These are phyloP conservation scores for Stegophylla sp. DNA, from an alignment of 2,888 invertebrate genomes.

Conservation along the genomic window DNA sequence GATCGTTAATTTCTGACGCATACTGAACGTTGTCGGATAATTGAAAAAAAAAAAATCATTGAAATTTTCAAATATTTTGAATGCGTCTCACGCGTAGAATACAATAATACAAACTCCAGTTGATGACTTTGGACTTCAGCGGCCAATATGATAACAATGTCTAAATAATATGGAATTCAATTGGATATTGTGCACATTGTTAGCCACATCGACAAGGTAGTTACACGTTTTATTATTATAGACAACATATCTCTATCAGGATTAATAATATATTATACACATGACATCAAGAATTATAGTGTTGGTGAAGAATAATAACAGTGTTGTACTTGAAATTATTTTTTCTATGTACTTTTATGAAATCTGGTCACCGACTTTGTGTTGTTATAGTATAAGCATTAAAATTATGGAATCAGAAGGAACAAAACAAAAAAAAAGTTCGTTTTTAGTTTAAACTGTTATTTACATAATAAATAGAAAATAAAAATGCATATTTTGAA, in stretches of 20 bases:
- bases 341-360: background rate
- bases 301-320: conserved; percentile 9
- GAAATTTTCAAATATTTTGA: conserved; percentile 4
- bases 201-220: background rate
- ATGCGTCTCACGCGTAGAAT: background rate
- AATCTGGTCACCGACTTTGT: conserved; percentile 7
- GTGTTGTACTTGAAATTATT: conserved; percentile 22
- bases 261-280: conserved; percentile 20
- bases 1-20: conserved; percentile 9
- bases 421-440: background rate
- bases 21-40: too few species aligned
- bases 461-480: too few species aligned
- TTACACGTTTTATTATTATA: background rate
- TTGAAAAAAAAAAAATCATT: background rate
- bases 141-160: conserved; percentile 13
- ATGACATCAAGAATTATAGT: conserved; percentile 2
- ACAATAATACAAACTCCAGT: conserved; percentile 7
- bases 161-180: conserved; percentile 31
- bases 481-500: too few species aligned
- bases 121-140: conserved; percentile 18
- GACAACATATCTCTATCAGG: conserved; percentile 22
- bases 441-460: background rate
- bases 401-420: background rate
- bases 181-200: conserved; percentile 14
- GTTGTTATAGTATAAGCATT: background rate